Conservation (phyloP, 2,113 vertebrate genomes). For the Excalfactoria chinensis region DNA sequence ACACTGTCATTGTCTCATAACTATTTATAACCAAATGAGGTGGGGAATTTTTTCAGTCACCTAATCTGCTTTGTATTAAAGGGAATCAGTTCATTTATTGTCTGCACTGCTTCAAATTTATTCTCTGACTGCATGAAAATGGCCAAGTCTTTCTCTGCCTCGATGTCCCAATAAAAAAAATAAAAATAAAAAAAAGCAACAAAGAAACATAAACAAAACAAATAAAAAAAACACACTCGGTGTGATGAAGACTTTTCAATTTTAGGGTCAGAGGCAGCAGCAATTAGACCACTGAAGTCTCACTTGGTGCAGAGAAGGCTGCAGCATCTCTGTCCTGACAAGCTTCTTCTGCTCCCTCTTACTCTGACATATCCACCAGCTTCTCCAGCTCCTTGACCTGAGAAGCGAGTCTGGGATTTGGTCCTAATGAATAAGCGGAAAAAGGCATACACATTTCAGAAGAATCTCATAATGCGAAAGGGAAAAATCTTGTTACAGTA, state of each 20-base stretch:
- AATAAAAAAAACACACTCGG: no score
- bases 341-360: neutral
- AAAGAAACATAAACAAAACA: no score
- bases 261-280: neutral
- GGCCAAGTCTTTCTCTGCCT: neutral
- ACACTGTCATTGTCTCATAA: neutral
- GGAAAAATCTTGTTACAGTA: conserved; percentile 31
- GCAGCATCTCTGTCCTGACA: neutral
- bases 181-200: neutral
- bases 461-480: neutral
- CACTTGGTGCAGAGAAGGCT: neutral
- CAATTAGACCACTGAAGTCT: rapidly evolving
- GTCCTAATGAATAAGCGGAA: neutral
- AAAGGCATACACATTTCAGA: neutral
- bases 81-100: neutral
- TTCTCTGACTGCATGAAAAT: rapidly evolving
- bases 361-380: neutral
- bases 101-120: neutral
- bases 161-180: neutral
- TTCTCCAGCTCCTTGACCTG: neutral
- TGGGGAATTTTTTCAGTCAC: neutral
- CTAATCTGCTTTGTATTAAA: neutral
- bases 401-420: neutral
- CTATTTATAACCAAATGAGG: neutral
- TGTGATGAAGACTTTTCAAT: neutral